Evolutionary conservation across 2,888 invertebrate species (phyloP), one percentile per base, ranked within the genome.

Genomic region (Drosophila phalerata): DNA sequence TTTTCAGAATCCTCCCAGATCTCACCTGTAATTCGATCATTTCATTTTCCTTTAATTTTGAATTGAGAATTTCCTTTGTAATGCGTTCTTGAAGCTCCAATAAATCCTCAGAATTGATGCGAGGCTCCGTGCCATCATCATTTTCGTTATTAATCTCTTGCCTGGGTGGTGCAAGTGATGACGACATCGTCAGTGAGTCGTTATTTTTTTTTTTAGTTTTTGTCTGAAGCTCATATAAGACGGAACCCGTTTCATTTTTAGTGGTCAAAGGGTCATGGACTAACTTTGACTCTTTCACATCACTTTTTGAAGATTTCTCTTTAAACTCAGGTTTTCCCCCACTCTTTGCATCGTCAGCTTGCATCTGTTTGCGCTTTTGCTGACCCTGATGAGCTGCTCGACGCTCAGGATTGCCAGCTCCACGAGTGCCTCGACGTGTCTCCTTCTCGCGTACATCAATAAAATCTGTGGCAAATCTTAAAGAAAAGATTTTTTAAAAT

Each of bases 361-460:
- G 81, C 77, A 86, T 81, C 60, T 81, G 85, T 52, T 84, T 85
- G 45, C 79, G 77, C 55, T 79, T 83, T 13, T 78, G 76, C 19
- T 69, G 73, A n/a, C 73, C 9, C n/a, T 43, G 43, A 25, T 69
- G 73, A 22, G 75, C 5, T 22, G 45, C 48, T 43, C 57, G 78
- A 22, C 75, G 72, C 57, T 90, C 90, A 15, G 89, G 88, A 77
- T 81, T 85, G 40, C 90, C 90, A 48, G 91, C 89, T 85, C 97
- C 97, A 64, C 95, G 94, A 72, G 97, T 96, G 65, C 97, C 96
- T 79, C 97, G 94, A 90, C 96, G 97, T 67, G 96, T 95, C 92
- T 99, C 99, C 58, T 97, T 94, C 89, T 99, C 99, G 60, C 97
- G 94, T 61, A 98, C 95, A 93, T 99, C 99, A 70, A 99, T 97